A percentile compares a stretch with the other conserved stretches of the same genome.
Conservation (phyloP, 2,888 invertebrate genomes). For the Seira ritae region DNA sequence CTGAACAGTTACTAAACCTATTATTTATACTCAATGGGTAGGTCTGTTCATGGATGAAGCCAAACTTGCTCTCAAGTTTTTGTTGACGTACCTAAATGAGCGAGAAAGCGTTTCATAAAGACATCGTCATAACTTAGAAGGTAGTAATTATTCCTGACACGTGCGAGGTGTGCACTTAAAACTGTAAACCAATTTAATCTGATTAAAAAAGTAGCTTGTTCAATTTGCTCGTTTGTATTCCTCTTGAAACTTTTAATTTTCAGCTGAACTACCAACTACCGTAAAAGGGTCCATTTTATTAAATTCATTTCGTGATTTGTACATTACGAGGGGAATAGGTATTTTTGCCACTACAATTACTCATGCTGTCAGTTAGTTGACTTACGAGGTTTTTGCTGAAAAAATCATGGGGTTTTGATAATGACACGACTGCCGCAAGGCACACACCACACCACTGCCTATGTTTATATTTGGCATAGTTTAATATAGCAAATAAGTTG, state of each 20-base stretch:
- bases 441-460: neutral
- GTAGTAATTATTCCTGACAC: neutral
- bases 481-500: slow-evolving; percentile 3
- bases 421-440: slow-evolving; percentile 13
- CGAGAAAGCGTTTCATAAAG: too few relatives aligned
- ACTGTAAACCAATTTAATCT: neutral
- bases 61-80: too few relatives aligned
- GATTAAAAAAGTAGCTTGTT: too few relatives aligned
- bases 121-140: too few relatives aligned
- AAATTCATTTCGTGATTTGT: too few relatives aligned
- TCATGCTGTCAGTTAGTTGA: neutral
- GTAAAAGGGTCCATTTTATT: neutral
- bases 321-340: too few relatives aligned
- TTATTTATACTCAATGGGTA: too few relatives aligned
- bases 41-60: too few relatives aligned
- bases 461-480: neutral
- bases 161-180: neutral
- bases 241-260: too few relatives aligned
- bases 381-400: neutral
- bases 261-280: neutral
- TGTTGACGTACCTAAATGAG: too few relatives aligned
- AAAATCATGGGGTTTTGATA: neutral
- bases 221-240: too few relatives aligned
- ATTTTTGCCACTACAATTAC: neutral
- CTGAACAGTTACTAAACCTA: too few relatives aligned